Percentiles rank a stretch among this genome's conserved stretches.
phyloP scores from a whole-genome alignment of 1,140 invertebrate species.

The Luehdorfia chinensis region DNA sequence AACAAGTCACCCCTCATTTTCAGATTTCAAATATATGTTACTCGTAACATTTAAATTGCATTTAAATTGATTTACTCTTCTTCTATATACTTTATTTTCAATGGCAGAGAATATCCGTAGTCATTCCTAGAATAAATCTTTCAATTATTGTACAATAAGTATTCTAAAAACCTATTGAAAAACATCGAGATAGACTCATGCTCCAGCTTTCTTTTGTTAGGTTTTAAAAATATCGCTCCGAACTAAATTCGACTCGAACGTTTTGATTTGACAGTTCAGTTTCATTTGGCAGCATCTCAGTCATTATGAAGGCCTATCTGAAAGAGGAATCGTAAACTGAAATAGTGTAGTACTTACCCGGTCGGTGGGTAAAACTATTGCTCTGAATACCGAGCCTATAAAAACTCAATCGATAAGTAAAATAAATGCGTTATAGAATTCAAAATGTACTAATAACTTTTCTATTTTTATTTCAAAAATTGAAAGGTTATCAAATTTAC shows the following conservation, averaged over 20 bases:
- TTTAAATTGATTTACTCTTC: too few species aligned
- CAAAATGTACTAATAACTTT: too few species aligned
- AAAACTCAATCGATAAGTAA: too few species aligned
- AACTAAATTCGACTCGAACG: neutral
- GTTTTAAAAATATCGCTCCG: neutral
- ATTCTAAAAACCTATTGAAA: constrained; percentile 8
- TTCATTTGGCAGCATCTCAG: neutral
- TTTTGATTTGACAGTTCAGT: neutral
- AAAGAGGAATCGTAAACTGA: constrained; percentile 35
- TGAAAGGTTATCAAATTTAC: too few species aligned
- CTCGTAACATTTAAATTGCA: too few species aligned
- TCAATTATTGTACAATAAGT: constrained; percentile 1
- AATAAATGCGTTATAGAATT: too few species aligned
- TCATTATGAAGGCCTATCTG: constrained; percentile 5
- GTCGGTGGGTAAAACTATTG: too few species aligned
- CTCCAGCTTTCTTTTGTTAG: neutral
- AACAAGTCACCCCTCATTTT: too few species aligned
- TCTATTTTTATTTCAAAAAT: too few species aligned
- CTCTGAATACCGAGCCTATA: too few species aligned
- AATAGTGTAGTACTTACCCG: neutral
- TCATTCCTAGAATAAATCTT: constrained; percentile 2
- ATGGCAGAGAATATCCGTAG: neutral
- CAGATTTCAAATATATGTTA: too few species aligned
- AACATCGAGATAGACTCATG: neutral
- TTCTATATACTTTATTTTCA: too few species aligned